phyloP scores from a whole-genome alignment of 2,888 invertebrate species.

The Eurytoma adleriae region DNA sequence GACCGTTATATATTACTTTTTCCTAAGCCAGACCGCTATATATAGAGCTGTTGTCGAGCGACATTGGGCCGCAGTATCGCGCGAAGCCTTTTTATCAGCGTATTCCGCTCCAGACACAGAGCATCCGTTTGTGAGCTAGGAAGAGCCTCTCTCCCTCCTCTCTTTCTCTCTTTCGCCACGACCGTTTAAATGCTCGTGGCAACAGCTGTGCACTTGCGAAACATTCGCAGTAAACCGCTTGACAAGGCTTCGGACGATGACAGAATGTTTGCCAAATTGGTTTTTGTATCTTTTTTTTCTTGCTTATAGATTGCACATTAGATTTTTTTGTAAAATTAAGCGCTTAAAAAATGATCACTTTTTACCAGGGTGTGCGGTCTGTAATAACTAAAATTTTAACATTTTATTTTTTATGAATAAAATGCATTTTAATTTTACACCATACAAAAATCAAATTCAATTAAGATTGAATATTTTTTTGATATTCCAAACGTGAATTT shows the following conservation, averaged over 20 bases:
- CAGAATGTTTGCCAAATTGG: slow-evolving; percentile 5
- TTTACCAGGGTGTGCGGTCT: too few species aligned
- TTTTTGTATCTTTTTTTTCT: background rate
- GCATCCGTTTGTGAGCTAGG: slow-evolving; percentile 44
- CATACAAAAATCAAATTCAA: too few species aligned
- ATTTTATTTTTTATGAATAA: too few species aligned
- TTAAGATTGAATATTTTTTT: too few species aligned
- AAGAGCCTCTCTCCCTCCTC: background rate
- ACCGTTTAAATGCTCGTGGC: slow-evolving; percentile 39
- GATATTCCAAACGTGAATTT: too few species aligned
- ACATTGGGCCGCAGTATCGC: slow-evolving; percentile 21
- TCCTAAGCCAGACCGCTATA: slow-evolving; percentile 7
- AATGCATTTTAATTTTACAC: too few species aligned
- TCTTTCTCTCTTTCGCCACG: background rate
- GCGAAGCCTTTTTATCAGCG: slow-evolving; percentile 49
- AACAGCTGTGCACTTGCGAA: slow-evolving; percentile 52
- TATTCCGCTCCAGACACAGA: slow-evolving; percentile 38
- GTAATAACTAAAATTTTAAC: too few species aligned
- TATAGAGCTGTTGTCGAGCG: slow-evolving; percentile 37
- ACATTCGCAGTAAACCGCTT: background rate
- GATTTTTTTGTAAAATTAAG: background rate
- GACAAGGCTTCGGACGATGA: slow-evolving; percentile 19
- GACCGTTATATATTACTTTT: slow-evolving; percentile 35
- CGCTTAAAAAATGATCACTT: too few species aligned
- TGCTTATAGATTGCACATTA: background rate